Evolutionary conservation across 2,113 vertebrate genomes (phyloP).

Genomic region (Prolemur simus): DNA sequence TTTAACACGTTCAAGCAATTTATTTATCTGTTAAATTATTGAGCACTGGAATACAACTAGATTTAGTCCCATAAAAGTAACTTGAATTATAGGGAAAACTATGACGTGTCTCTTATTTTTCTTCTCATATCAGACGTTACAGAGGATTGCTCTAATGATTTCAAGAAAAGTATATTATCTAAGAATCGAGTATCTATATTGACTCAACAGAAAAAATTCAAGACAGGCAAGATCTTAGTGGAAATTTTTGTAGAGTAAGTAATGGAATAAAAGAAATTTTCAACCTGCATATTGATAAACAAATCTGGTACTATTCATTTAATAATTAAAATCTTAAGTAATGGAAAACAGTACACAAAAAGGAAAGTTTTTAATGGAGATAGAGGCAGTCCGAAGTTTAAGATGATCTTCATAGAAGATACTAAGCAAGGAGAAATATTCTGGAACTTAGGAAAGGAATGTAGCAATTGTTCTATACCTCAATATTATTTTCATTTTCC

Average conservation of each 20-base stretch:
- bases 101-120: neutral
- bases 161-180: neutral
- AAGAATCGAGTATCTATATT: neutral
- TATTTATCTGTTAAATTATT: neutral
- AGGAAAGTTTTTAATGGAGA: neutral
- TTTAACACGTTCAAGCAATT: slow-evolving; percentile 1
- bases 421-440: neutral
- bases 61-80: slow-evolving; percentile 12
- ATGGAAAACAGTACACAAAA: neutral
- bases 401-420: neutral
- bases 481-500: neutral
- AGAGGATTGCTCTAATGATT: neutral
- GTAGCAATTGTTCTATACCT: neutral
- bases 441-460: neutral
- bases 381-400: neutral
- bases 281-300: neutral
- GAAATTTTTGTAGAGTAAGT: neutral
- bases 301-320: neutral
- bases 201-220: neutral
- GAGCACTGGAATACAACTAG: neutral
- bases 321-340: slow-evolving; percentile 34
- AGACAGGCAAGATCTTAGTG: neutral
- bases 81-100: neutral
- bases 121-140: neutral
- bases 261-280: slow-evolving; percentile 7